phyloP scores from a whole-genome alignment of 92 coral and sea anemone genomes.

The Siderastrea radians region DNA sequence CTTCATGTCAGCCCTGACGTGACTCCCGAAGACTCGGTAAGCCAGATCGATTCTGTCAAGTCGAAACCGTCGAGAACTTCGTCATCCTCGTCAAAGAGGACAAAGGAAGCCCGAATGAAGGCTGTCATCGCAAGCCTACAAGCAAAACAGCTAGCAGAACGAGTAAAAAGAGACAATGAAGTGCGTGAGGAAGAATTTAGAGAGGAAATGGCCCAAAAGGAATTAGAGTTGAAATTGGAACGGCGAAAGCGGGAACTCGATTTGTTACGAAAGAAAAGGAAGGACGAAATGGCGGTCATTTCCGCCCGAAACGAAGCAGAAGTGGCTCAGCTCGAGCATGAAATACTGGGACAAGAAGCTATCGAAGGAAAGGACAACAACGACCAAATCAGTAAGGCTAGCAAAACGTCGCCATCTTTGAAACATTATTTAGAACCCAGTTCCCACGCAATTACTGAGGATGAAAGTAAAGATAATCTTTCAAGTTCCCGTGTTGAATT shows the following conservation, averaged over 20 bases:
- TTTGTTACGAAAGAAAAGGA: constrained; percentile 21
- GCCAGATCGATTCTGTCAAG: background rate
- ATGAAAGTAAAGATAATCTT: too few species aligned
- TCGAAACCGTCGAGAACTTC: background rate
- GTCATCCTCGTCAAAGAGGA: constrained; percentile 15
- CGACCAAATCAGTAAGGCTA: too few species aligned
- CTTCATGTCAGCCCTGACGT: too few species aligned
- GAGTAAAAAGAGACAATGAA: constrained; percentile 21
- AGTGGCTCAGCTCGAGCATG: too few species aligned
- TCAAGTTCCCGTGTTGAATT: too few species aligned
- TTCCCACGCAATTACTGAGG: too few species aligned
- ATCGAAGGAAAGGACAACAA: too few species aligned
- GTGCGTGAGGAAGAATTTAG: constrained; percentile 9
- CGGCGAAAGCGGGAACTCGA: constrained; percentile 4
- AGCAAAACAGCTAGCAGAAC: constrained; percentile 26
- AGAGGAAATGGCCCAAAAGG: too few species aligned
- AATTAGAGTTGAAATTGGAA: constrained; percentile 26
- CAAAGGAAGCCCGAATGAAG: background rate
- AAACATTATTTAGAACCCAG: background rate
- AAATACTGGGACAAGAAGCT: constrained; percentile 20
- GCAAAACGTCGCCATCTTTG: too few species aligned
- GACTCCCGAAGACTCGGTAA: too few species aligned
- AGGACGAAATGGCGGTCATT: constrained; percentile 21
- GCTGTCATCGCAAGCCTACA: constrained; percentile 18
- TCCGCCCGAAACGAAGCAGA: constrained; percentile 25